phyloP scores from a whole-genome alignment of 2,888 invertebrate species.

The Hybos culiciformis region DNA sequence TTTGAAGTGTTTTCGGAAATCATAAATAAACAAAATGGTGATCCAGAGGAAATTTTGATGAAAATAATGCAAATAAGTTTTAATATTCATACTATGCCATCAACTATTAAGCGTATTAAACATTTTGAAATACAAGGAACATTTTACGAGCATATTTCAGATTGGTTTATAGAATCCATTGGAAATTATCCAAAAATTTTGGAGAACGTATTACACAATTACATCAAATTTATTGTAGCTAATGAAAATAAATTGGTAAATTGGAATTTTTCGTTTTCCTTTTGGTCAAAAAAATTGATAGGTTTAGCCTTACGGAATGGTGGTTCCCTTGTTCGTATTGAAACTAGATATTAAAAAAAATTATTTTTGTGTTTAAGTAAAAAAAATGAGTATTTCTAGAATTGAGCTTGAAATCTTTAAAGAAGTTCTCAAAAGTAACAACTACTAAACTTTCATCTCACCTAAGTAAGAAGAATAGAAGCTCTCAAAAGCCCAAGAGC shows the following conservation, averaged over 20 bases:
- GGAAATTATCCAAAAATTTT: constrained; percentile 28
- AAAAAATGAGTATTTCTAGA: no score
- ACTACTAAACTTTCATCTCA: no score
- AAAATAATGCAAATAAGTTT: constrained; percentile 29
- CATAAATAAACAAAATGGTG: constrained; percentile 30
- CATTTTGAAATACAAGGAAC: constrained; percentile 6
- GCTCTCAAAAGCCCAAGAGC: no score
- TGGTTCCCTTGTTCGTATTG: no score
- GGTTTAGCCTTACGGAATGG: no score
- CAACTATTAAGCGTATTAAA: constrained; percentile 17
- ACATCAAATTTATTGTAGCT: constrained; percentile 27
- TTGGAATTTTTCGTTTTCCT: neutral
- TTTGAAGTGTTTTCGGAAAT: constrained; percentile 31
- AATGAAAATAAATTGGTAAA: constrained; percentile 26
- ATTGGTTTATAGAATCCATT: constrained; percentile 31
- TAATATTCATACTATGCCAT: constrained; percentile 25
- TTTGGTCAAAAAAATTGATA: neutral
- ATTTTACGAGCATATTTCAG: constrained; percentile 29
- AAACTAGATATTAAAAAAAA: no score
- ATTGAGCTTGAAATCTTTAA: no score
- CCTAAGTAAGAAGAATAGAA: no score
- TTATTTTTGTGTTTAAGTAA: no score
- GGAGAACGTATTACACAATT: constrained; percentile 24
- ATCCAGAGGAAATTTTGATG: constrained; percentile 28
- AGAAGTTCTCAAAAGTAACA: no score